Evolutionary conservation across 2,113 vertebrate species (phyloP).

Genomic region (Castor canadensis): DNA sequence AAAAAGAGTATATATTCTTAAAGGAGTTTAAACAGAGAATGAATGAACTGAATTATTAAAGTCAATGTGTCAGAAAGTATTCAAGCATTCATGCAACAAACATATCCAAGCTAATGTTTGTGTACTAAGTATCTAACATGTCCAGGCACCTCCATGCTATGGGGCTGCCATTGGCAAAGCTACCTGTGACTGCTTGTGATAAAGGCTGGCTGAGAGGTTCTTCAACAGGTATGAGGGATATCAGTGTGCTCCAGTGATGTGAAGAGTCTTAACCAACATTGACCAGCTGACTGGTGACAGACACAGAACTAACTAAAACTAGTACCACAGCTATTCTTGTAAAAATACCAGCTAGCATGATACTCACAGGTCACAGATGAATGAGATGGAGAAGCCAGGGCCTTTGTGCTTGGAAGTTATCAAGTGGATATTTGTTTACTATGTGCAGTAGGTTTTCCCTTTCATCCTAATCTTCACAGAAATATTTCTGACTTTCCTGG

Average conservation of each 20-base stretch:
- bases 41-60: neutral
- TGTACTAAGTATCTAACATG: neutral
- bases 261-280: neutral
- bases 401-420: neutral
- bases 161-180: neutral
- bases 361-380: neutral
- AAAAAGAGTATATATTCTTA: neutral
- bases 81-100: neutral
- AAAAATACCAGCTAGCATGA: neutral
- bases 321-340: neutral
- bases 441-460: neutral
- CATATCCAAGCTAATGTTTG: neutral
- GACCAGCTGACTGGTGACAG: neutral
- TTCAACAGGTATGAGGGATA: neutral
- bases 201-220: neutral
- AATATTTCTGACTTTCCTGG: neutral
- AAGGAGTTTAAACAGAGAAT: neutral
- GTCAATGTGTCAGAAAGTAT: neutral
- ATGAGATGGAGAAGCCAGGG: neutral
- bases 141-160: neutral
- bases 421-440: neutral
- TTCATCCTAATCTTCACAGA: neutral
- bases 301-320: neutral
- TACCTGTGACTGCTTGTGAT: neutral
- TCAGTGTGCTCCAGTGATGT: rapidly evolving